Conservation (phyloP, 2,113 vertebrate species). For the Paedocypris sp. region DNA sequence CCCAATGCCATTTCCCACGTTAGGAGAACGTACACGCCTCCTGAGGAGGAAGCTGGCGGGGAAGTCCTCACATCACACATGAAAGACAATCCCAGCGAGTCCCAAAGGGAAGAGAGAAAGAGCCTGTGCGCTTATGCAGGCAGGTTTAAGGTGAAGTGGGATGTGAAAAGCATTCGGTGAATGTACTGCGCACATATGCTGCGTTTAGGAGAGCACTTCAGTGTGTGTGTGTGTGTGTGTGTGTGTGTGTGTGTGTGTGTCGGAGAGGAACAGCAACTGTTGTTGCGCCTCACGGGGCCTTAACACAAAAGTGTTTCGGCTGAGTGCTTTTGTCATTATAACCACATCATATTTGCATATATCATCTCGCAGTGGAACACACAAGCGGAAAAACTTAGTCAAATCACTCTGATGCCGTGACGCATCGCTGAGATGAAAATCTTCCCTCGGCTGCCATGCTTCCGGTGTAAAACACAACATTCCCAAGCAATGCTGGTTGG, state of each 20-base stretch:
- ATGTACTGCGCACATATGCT: not conserved
- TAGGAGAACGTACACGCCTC: not conserved
- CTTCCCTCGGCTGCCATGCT: too few species aligned
- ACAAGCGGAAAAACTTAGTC: not conserved
- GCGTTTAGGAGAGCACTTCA: not conserved
- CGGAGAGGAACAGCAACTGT: slow-evolving; percentile 25
- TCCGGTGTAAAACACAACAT: too few species aligned
- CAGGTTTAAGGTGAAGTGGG: not conserved
- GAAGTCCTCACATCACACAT: slow-evolving; percentile 26
- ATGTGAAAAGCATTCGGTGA: not conserved
- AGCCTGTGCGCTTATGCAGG: not conserved
- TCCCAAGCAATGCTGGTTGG: too few species aligned
- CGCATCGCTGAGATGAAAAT: not conserved
- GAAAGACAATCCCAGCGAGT: slow-evolving; percentile 20
- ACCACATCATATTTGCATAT: not conserved
- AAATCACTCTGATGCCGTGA: not conserved
- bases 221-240: not conserved
- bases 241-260: not conserved
- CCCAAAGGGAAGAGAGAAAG: not conserved
- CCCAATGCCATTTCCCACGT: slow-evolving; percentile 25
- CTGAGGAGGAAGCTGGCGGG: not conserved
- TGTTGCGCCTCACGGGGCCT: slow-evolving; percentile 2
- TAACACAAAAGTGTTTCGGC: slow-evolving; percentile 4
- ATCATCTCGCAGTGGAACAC: not conserved
- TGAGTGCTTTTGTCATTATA: slow-evolving; percentile 15